A percentile compares a stretch with the other conserved stretches of the same genome.
Conservation (phyloP, 2,888 invertebrate species). For the Anoplius nigerrimus region DNA sequence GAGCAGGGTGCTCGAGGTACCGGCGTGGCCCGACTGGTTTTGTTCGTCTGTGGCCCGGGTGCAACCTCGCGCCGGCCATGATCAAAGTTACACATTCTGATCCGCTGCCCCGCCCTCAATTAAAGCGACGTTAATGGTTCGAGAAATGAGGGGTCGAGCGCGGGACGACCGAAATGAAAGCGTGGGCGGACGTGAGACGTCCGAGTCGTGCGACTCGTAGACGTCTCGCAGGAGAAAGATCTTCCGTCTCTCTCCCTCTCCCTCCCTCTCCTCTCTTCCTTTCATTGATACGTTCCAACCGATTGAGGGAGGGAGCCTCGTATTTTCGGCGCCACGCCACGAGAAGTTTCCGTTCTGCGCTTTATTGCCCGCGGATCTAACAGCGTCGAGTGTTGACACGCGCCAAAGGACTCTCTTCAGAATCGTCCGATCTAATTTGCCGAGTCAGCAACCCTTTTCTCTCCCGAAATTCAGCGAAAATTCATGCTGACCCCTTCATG, state of each 20-base stretch:
- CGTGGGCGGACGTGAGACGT: no score
- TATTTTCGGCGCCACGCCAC: constrained; percentile 2
- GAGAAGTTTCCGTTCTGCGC: background rate
- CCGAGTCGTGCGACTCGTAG: no score
- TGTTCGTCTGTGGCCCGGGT: constrained; percentile 42
- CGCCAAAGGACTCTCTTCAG: no score
- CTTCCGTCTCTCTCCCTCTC: background rate
- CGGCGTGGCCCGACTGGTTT: constrained; percentile 32
- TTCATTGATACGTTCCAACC: background rate
- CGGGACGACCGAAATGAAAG: no score
- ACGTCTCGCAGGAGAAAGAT: no score
- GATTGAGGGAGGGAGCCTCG: background rate
- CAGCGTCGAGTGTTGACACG: no score
- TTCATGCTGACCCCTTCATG: no score
- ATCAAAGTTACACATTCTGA: constrained; percentile 67
- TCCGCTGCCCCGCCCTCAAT: constrained; percentile 43
- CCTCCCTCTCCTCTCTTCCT: background rate
- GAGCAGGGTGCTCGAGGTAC: constrained; percentile 65
- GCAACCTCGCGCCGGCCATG: constrained; percentile 63
- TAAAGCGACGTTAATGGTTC: no score
- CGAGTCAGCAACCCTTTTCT: background rate
- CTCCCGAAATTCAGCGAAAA: no score
- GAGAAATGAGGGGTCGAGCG: no score
- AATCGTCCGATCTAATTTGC: no score
- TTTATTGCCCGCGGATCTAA: no score